Base-by-base conservation (phyloP, 2,113 vertebrate species). In the Excalfactoria chinensis region DNA sequence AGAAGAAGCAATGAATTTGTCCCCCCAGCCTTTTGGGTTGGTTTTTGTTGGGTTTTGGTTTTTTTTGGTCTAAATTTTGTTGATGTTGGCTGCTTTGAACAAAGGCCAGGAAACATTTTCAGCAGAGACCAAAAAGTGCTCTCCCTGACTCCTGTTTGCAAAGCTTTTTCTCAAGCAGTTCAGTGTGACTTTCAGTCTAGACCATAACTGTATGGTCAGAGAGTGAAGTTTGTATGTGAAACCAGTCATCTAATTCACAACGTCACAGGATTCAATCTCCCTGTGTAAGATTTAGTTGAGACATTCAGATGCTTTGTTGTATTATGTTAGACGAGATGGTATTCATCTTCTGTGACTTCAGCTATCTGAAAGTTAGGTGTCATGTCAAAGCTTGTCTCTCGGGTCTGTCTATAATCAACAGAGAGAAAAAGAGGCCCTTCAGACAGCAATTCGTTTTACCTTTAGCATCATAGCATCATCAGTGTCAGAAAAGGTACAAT, bases 251-350 rank as follows among this genome's bases (percentile, higher is more conserved):
- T 79, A 93, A 83, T 89, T 79, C 94, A 76, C 34, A 1, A 23
- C 68, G 79, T 95, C 87, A 35, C 6, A 22, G 60, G 55, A 93
- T 88, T 95, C 87, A 84, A 87, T 93, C 71, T 95, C 89, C 78
- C 75, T 73, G 79, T 92, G 82, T 74, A 95, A 91, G 93, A 94
- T 94, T 93, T 96, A 96, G 78, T 94, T 93, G 79, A 91, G 87
- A 77, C 85, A 63, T 94, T 93, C 67, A 53, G 88, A 69, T 89
- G 78, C 75, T 95, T 93, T 91, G 78, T 95, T 95, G 89, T 85
- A 83, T 88, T 82, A 93, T 95, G 89, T 85, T 85, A 79, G 94
- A 83, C 88, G 89, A 89, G 88, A 35, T 89, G 75, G 49, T 93
- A 88, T 95, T 95, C 85, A 83, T 95, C 87, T 95, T 92, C 82